A percentile compares a stretch with the other conserved stretches of the same genome.
Conservation (phyloP, 1,140 invertebrate genomes). For the Stenopsyche tienmushanensis region DNA sequence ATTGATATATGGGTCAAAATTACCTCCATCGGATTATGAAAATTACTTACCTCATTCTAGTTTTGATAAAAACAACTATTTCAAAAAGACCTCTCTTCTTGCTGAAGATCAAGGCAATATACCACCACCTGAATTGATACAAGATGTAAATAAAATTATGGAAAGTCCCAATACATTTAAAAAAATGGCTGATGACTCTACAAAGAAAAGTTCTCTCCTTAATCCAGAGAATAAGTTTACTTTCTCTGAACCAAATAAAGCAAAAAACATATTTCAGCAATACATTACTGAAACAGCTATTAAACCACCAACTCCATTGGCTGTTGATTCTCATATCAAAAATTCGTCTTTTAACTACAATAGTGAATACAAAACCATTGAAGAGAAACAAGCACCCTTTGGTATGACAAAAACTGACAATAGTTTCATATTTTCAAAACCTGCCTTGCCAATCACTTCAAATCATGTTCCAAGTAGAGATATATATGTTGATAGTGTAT, state of each 20-base stretch:
- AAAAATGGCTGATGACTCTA: neutral
- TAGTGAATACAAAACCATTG: too few species aligned
- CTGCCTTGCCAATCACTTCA: conserved; percentile 12
- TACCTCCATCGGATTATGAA: conserved; percentile 56
- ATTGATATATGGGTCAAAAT: conserved; percentile 62
- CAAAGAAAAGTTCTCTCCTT: neutral
- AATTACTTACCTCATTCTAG: conserved; percentile 64
- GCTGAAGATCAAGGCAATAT: conserved; percentile 58
- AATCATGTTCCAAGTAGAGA: neutral
- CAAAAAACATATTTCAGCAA: neutral
- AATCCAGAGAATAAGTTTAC: neutral
- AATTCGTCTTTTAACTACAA: too few species aligned
- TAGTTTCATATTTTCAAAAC: conserved; percentile 37
- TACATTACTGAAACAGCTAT: too few species aligned
- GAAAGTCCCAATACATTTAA: conserved; percentile 41
- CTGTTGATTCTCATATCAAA: too few species aligned
- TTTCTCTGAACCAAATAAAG: conserved; percentile 36
- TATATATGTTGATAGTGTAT: too few species aligned
- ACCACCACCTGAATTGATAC: conserved; percentile 50
- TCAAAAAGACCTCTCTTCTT: conserved; percentile 55
- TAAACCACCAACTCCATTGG: too few species aligned
- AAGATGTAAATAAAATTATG: conserved; percentile 47
- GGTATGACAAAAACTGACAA: too few species aligned
- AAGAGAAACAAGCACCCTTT: too few species aligned
- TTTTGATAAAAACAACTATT: conserved; percentile 64